Evolutionary conservation across 2,113 vertebrate species (phyloP).

Genomic region (Oxygymnocypris stewartii): DNA sequence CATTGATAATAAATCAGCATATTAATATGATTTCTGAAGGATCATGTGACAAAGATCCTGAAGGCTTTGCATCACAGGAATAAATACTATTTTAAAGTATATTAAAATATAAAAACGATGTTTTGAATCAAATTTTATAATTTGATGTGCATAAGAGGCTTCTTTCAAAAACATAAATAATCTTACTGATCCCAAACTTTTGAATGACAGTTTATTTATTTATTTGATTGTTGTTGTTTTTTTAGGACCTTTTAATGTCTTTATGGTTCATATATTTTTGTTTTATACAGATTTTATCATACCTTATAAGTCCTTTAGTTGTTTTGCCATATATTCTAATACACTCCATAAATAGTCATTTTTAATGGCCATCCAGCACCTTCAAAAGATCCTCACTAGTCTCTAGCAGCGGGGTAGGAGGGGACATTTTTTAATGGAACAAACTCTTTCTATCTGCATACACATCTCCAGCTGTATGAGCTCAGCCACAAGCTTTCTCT

Average conservation of each 20-base stretch:
- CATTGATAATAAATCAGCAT: no score
- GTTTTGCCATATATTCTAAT: background rate
- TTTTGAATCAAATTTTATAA: no score
- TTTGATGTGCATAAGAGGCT: no score
- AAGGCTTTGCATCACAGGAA: no score
- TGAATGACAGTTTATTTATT: no score
- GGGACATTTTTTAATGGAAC: constrained; percentile 11
- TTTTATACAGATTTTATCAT: background rate
- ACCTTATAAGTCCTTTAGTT: background rate
- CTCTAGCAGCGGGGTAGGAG: background rate
- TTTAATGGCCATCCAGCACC: background rate
- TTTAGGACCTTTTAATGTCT: background rate
- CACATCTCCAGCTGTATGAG: constrained; percentile 16
- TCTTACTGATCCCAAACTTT: no score
- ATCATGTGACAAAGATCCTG: no score
- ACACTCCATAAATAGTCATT: background rate
- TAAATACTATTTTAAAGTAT: no score
- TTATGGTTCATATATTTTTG: background rate
- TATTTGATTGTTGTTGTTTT: background rate
- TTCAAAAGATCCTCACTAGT: background rate
- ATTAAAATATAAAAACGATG: no score
- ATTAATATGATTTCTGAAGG: no score
- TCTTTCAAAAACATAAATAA: no score
- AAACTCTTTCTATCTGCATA: constrained; percentile 22
- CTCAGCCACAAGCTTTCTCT: constrained; percentile 28